These are phyloP conservation scores for Pardosa pseudoannulata DNA, from an alignment of 2,888 invertebrate species.

Conservation along the genomic window DNA sequence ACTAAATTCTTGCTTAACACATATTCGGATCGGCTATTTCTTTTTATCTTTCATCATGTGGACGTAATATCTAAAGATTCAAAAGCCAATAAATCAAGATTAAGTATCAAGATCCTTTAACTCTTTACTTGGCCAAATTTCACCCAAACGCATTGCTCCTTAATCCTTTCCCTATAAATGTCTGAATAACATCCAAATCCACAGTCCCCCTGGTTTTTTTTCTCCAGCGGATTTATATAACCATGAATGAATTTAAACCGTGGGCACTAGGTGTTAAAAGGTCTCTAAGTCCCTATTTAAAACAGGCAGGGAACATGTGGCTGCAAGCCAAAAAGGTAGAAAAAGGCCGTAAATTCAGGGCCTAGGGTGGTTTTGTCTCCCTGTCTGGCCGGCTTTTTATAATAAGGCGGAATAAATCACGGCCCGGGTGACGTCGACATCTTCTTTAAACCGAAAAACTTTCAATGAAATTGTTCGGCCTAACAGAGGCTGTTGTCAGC, in stretches of 20 bases:
- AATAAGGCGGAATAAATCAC: constrained; percentile 56
- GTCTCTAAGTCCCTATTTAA: constrained; percentile 34
- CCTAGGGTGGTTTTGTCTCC: constrained; percentile 61
- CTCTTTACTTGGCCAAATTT: background rate
- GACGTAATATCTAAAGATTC: background rate
- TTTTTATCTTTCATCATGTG: no score
- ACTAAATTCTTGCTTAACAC: no score
- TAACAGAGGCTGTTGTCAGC: background rate
- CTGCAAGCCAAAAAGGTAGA: constrained; percentile 54
- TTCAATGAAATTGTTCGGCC: constrained; percentile 24
- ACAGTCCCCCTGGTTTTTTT: background rate
- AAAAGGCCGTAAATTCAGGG: constrained; percentile 56
- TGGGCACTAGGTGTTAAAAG: constrained; percentile 18
- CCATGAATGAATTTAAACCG: constrained; percentile 15
- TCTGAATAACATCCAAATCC: constrained; percentile 10
- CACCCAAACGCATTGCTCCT: background rate
- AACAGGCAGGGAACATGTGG: constrained; percentile 46
- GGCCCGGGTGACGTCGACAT: constrained; percentile 31
- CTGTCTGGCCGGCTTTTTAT: constrained; percentile 45
- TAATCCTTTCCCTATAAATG: constrained; percentile 2
- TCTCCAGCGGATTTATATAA: background rate
- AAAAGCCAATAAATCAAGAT: background rate
- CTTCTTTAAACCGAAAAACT: constrained; percentile 60
- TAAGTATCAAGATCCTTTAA: background rate
- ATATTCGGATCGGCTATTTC: no score